A percentile compares a stretch with the other conserved stretches of the same genome.
phyloP scores from a whole-genome alignment of 2,888 invertebrate genomes.

The Perizoma affinitatum region DNA sequence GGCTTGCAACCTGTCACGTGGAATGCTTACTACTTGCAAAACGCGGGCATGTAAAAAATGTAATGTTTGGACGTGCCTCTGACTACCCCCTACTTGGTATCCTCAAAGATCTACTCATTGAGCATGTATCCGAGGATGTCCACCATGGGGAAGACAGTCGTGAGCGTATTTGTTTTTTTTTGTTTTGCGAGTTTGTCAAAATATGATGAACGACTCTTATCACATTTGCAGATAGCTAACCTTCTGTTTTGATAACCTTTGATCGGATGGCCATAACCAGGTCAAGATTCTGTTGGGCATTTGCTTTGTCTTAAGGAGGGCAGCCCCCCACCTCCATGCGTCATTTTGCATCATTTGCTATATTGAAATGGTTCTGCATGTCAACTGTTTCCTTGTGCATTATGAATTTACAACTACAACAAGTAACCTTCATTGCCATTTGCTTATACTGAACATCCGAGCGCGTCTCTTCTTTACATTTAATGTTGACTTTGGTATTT shows the following conservation, averaged over 20 bases:
- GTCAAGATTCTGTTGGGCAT: slow-evolving; percentile 58
- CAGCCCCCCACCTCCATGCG: slow-evolving; percentile 44
- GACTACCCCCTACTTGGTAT: too few relatives aligned
- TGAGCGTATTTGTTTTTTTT: too few relatives aligned
- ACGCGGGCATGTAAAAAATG: too few relatives aligned
- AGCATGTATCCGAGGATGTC: too few relatives aligned
- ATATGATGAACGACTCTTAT: slow-evolving; percentile 33
- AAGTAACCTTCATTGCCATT: slow-evolving; percentile 18
- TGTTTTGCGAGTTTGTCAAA: slow-evolving; percentile 4
- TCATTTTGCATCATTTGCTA: slow-evolving; percentile 51
- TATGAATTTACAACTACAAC: slow-evolving; percentile 33
- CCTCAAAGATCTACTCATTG: too few relatives aligned
- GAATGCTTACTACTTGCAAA: too few relatives aligned
- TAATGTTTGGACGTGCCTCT: too few relatives aligned
- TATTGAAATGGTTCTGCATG: slow-evolving; percentile 44
- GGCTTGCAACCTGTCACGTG: too few relatives aligned
- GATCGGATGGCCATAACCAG: slow-evolving; percentile 35
- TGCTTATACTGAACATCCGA: slow-evolving; percentile 7
- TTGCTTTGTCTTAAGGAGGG: slow-evolving; percentile 50
- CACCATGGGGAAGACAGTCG: too few relatives aligned
- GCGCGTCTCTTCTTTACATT: background rate
- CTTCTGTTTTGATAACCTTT: slow-evolving; percentile 8
- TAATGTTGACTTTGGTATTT: background rate
- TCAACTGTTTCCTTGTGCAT: slow-evolving; percentile 37
- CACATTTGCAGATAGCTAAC: slow-evolving; percentile 32